Percentiles rank a stretch among this genome's conserved stretches.
These are phyloP conservation scores for Megaleporinus macrocephalus DNA, from an alignment of 2,113 vertebrate genomes.

Conservation along the genomic window DNA sequence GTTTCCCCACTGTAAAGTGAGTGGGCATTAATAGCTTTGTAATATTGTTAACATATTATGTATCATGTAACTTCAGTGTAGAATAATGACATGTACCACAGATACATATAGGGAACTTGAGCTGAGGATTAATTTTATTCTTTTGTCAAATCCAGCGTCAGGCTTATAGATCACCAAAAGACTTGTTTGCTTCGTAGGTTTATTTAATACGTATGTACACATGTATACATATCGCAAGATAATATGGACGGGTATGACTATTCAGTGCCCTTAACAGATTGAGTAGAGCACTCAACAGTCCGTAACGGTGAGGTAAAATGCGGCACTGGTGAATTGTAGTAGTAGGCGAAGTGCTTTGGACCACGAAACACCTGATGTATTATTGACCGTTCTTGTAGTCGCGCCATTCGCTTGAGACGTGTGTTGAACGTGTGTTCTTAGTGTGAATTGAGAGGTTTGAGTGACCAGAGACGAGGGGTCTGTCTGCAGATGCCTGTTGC, in stretches of 20 bases:
- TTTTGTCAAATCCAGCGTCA: conserved; percentile 19
- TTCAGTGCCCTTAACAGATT: conserved; percentile 42
- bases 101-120: conserved; percentile 51
- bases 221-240: conserved; percentile 52
- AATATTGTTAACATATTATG: conserved; percentile 47
- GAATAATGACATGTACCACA: conserved; percentile 42
- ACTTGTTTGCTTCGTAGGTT: conserved; percentile 26
- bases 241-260: conserved; percentile 32
- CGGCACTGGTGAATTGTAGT: conserved; percentile 50
- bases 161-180: conserved; percentile 5
- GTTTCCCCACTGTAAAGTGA: conserved; percentile 46
- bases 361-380: conserved; percentile 43
- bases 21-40: conserved; percentile 59
- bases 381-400: conserved; percentile 43
- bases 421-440: conserved; percentile 43
- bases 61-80: conserved; percentile 46
- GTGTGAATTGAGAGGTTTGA: conserved; percentile 26
- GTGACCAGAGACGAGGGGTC: conserved; percentile 20
- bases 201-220: conserved; percentile 50
- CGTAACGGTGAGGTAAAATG: conserved; percentile 9
- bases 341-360: conserved; percentile 40
- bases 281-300: conserved; percentile 41
- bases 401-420: conserved; percentile 37
- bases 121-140: conserved; percentile 49
- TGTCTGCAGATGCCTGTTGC: conserved; percentile 22